Conservation (phyloP, 2,113 vertebrate species). For the Junco hyemalis region DNA sequence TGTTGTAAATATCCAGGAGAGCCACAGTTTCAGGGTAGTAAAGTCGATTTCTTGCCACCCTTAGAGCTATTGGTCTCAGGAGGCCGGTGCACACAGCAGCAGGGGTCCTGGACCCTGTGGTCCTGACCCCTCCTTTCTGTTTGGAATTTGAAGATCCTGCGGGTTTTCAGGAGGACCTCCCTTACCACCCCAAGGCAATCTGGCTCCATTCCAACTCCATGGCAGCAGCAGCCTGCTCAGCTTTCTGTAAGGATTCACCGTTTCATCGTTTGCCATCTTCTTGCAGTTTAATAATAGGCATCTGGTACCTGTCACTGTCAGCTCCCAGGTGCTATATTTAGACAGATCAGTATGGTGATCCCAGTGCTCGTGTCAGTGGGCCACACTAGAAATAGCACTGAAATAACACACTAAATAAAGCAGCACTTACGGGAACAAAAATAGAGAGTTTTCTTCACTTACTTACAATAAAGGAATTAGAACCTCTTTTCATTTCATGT, state of each 20-base stretch:
- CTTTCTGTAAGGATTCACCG: not conserved
- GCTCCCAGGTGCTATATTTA: conserved; percentile 3
- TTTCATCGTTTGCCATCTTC: not conserved
- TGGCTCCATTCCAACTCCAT: not conserved
- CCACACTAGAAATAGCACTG: not conserved
- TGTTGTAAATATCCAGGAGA: conserved; percentile 12
- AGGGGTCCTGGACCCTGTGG: fast-evolving
- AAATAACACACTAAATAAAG: not conserved
- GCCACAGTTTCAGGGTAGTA: not conserved
- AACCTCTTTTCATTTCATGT: not conserved
- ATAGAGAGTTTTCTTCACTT: not conserved
- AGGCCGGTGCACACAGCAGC: not conserved
- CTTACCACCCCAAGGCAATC: not conserved
- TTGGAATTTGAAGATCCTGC: not conserved
- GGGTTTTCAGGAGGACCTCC: not conserved
- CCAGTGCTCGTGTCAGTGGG: not conserved
- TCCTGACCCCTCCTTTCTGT: not conserved
- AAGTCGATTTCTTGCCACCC: not conserved
- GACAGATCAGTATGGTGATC: not conserved
- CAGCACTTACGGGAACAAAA: not conserved
- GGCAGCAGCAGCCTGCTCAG: not conserved
- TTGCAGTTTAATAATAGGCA: not conserved
- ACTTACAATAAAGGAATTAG: not conserved
- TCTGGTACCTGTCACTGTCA: not conserved
- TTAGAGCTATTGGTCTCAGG: not conserved